Base-by-base conservation (phyloP, 92 coral and sea anemone genomes). In the Palythoa grandiflora region DNA sequence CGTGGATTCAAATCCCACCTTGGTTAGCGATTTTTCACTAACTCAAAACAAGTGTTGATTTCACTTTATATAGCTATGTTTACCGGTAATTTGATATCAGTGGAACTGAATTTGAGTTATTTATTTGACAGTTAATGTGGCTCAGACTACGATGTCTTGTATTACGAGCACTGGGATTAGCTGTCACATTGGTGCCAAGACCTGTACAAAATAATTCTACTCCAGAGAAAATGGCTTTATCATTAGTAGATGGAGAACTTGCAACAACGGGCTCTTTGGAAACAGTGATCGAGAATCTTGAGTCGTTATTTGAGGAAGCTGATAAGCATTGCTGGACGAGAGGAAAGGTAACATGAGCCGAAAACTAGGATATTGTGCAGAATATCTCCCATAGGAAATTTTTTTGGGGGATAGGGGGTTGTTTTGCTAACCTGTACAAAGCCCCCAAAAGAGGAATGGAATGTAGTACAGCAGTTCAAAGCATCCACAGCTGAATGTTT, bases 91-190 rank as follows among this genome's bases (percentile, higher is more conserved):
- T n/a, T 44, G 4, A 44, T 44, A 44, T 44, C 6, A 44, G 5
- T 57, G 15, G 4, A 57, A 57, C 15, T 17, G 15, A 17, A 17
- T 57, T 57, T 55, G 44, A 38, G 51, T 44, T 65, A 6, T 16
- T 63, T 63, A n/a, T 16, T 75, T n/a, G n/a, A n/a, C n/a, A 97
- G 99, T 89, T 95, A 47, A 87, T 95, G 68, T 95, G 99, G 99
- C 74, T 95, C 36, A 92, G 94, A 77, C 84, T 92, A 37, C 93
- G 98, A 60, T 90, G 96, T 52, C 89, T 94, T 84, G 78, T 88
- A 10, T 74, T 97, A 52, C 89, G 98, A 60, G 98, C 94, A 9
- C 91, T 95, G 70, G 93, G 89, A 37, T 80, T 91, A 63, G 91
- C 93, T 75, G 92, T 92, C 73, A 83, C 85, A 7, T 75, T 95